These are phyloP conservation scores for Caradrina kadenii DNA, from an alignment of 2,888 invertebrate genomes.

Conservation along the genomic window DNA sequence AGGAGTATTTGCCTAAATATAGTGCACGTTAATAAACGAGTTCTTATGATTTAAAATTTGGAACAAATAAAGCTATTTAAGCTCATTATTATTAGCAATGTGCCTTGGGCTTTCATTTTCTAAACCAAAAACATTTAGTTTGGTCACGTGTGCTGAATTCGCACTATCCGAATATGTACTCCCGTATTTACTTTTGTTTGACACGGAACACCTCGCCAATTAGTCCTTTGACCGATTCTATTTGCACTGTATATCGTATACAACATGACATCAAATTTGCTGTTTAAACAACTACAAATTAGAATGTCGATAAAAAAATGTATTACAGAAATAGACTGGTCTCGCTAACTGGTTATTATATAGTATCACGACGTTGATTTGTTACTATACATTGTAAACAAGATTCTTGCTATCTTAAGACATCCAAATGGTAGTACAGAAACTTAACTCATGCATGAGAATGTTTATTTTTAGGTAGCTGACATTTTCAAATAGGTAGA, in stretches of 20 bases:
- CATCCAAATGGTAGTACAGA: background rate
- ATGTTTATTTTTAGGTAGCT: background rate
- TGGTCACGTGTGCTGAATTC: background rate
- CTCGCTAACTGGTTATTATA: background rate
- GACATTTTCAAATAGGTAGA: background rate
- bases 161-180: background rate
- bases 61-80: background rate
- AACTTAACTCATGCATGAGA: background rate
- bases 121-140: background rate
- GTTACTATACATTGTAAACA: conserved; percentile 4
- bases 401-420: conserved; percentile 17
- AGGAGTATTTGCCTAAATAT: conserved; percentile 68
- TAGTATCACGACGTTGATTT: background rate
- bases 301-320: conserved; percentile 6
- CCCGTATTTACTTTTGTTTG: conserved; percentile 41
- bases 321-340: background rate
- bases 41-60: background rate
- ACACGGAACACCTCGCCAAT: conserved; percentile 33
- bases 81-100: background rate
- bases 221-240: conserved; percentile 40
- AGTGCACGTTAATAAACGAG: conserved; percentile 13
- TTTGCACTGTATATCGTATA: conserved; percentile 1
- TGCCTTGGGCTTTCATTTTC: background rate
- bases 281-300: background rate
- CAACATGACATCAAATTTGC: background rate